A percentile compares a stretch with the other conserved stretches of the same genome.
Conservation (phyloP, 2,888 invertebrate species). For the Chloroclystis v-ata region DNA sequence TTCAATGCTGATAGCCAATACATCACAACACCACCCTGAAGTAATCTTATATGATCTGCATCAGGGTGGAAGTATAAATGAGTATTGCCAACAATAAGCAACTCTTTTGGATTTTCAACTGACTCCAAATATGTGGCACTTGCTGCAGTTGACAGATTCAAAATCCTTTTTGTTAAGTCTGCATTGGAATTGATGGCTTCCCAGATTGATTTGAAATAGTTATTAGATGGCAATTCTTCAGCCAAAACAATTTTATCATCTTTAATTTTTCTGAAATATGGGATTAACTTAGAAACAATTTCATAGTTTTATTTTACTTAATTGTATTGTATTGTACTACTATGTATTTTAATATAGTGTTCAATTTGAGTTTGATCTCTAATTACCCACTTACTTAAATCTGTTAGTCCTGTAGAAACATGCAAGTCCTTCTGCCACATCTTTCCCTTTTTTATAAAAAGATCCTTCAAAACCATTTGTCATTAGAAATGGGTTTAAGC, state of each 20-base stretch:
- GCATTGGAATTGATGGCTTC: constrained; percentile 77
- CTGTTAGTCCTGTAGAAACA: constrained; percentile 84
- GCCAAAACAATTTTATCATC: constrained; percentile 78
- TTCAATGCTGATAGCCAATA: constrained; percentile 82
- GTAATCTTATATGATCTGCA: constrained; percentile 91
- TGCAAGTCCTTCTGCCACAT: constrained; percentile 88
- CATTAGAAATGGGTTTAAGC: constrained; percentile 80
- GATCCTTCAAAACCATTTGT: constrained; percentile 76
- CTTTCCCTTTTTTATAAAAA: constrained; percentile 84
- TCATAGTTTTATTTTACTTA: no score
- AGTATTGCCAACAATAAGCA: constrained; percentile 88
- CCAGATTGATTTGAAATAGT: constrained; percentile 79
- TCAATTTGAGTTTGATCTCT: no score
- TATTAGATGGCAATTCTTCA: constrained; percentile 73
- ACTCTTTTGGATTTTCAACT: constrained; percentile 73
- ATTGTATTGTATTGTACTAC: no score
- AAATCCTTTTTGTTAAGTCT: constrained; percentile 76
- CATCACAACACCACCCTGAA: constrained; percentile 88
- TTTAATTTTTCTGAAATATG: constrained; percentile 62
- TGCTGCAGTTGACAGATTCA: constrained; percentile 82
- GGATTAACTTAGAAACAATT: no score
- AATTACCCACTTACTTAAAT: constrained; percentile 75
- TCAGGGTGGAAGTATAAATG: constrained; percentile 96
- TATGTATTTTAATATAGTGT: no score
- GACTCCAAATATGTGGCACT: constrained; percentile 80